Evolutionary conservation across 1,140 invertebrate genomes (phyloP).

Genomic region (Acromyrmex heyeri): DNA sequence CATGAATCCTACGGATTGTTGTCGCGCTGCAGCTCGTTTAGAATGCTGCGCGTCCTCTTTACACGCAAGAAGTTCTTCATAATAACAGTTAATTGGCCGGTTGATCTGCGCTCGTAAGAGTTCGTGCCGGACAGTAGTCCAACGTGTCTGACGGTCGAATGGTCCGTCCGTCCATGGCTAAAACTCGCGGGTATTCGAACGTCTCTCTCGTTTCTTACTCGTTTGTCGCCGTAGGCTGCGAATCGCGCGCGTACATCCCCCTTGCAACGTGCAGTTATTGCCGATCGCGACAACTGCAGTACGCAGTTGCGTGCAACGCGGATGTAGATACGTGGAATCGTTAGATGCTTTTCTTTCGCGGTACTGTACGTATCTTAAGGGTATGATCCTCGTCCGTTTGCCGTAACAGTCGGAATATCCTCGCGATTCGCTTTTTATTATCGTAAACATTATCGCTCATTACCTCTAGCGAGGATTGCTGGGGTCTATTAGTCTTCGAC

Average conservation of each 20-base stretch:
- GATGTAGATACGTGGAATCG: constrained; percentile 73
- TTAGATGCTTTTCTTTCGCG: constrained; percentile 71
- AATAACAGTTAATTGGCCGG: constrained; percentile 82
- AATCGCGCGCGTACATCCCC: constrained; percentile 24
- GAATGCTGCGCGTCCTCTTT: constrained; percentile 69
- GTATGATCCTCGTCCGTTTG: neutral
- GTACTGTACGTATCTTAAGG: neutral
- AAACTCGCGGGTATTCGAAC: constrained; percentile 36
- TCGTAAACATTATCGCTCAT: constrained; percentile 27
- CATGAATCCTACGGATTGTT: constrained; percentile 40
- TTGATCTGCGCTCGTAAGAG: constrained; percentile 72
- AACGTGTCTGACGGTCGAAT: constrained; percentile 68
- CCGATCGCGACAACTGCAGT: constrained; percentile 59
- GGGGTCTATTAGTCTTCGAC: neutral
- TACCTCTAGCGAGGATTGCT: neutral
- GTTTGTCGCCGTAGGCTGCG: constrained; percentile 28
- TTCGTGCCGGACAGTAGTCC: constrained; percentile 52
- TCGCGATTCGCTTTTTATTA: constrained; percentile 31
- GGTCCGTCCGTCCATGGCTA: constrained; percentile 49
- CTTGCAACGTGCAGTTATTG: constrained; percentile 67
- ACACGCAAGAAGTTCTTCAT: constrained; percentile 78
- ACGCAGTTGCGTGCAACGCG: constrained; percentile 65
- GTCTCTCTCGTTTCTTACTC: constrained; percentile 61
- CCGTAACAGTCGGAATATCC: constrained; percentile 9
- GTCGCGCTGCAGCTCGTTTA: constrained; percentile 11